Base-by-base conservation (phyloP, 2,113 vertebrate species). In the Rhodinocichla rosea region DNA sequence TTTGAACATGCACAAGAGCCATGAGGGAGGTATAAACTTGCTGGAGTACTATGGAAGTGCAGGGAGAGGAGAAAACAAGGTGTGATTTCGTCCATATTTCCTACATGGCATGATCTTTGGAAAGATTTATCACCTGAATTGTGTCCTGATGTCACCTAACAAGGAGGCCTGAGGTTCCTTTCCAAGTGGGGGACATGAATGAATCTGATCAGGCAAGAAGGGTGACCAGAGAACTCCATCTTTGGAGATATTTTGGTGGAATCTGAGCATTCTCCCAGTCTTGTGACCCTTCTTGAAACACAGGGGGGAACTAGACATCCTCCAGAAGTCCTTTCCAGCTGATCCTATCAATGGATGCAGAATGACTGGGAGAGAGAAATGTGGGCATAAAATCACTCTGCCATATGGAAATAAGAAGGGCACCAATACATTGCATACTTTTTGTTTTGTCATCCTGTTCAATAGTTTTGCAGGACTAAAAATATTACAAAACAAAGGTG, bases 331-430 rank as follows among this genome's bases (percentile, higher is more conserved):
- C 17, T 3, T 77, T 70, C 21, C 18, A 63, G 15, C 18, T 28
- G 24, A 40, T 37, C 22, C 32, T 8, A 2, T 20, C 49, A 78
- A 75, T 22, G 42, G 37, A 45, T 70, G 13, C 4, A 79, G 62
- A 69, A 73, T 14, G 8, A 64, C 0, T 20, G 21, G 16, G 3
- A 4, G 11, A 83, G 11, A 52, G 5, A 14, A 65, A 32, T 8
- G 23, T 33, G 7, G 26, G 3, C 0, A 0, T 15, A 64, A 73
- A 47, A 56, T 76, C 0, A 0, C 11, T 50, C 12, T 50, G 27
- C 39, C 13, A 55, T 6, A 42, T 9, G 18, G 47, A 64, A 42
- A 26, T 52, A 52, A 33, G 71, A 57, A 75, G 30, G 24, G 30
- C 35, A n/a, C 11, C 3, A 64, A 23, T 18, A 28, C 1, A 86